A percentile compares a stretch with the other conserved stretches of the same genome.
These are phyloP conservation scores for Falco novaeseelandiae DNA, from an alignment of 2,797 vertebrate genomes.

Conservation along the genomic window DNA sequence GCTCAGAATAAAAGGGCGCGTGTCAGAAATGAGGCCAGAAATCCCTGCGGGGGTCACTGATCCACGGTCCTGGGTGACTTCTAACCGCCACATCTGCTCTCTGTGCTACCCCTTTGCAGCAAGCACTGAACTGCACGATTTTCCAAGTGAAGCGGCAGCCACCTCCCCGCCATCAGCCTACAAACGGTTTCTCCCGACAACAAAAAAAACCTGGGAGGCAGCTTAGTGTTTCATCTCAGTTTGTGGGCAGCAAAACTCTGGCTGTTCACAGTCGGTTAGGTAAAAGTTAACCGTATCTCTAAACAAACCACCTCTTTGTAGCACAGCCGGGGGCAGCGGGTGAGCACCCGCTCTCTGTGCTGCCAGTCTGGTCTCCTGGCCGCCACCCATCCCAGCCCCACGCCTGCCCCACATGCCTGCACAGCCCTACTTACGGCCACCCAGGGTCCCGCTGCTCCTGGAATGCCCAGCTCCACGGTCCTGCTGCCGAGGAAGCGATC, in stretches of 20 bases:
- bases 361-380: not conserved
- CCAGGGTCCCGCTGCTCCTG: not conserved
- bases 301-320: rapidly evolving
- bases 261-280: rapidly evolving
- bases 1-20: not conserved
- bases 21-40: constrained; percentile 9
- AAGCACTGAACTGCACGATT: not conserved
- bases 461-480: not conserved
- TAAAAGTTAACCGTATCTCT: not conserved
- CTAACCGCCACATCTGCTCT: not conserved
- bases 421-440: constrained; percentile 66
- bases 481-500: not conserved
- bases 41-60: not conserved
- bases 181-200: not conserved
- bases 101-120: not conserved
- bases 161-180: not conserved
- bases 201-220: not conserved
- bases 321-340: not conserved
- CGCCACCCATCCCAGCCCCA: not conserved
- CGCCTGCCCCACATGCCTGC: not conserved
- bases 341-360: rapidly evolving
- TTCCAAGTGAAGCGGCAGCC: not conserved
- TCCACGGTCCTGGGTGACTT: not conserved
- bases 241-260: not conserved
- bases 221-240: not conserved